These are phyloP conservation scores for Oceanodroma leucorhoa DNA, from an alignment of 2,797 vertebrate genomes.

Conservation along the genomic window DNA sequence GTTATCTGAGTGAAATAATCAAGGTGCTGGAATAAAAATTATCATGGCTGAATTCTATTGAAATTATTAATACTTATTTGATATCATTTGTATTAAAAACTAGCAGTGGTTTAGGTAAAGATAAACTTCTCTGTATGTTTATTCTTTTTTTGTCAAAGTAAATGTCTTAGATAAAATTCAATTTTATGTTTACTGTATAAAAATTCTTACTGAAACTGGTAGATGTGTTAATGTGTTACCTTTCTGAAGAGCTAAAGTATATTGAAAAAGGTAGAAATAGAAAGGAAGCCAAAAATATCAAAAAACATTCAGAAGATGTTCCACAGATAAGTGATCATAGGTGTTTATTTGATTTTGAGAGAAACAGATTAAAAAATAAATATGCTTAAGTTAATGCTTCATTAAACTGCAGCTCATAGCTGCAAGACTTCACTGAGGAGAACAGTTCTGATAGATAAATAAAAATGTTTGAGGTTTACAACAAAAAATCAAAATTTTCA, in stretches of 20 bases:
- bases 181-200: background rate
- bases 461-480: background rate
- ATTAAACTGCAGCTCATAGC: background rate
- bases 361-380: background rate
- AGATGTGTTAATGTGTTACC: background rate
- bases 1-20: conserved; percentile 3
- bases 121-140: background rate
- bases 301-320: background rate
- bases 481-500: background rate
- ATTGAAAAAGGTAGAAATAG: background rate
- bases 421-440: background rate
- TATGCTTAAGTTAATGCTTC: background rate
- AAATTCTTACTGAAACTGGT: background rate
- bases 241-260: background rate
- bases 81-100: background rate
- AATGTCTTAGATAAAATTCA: background rate
- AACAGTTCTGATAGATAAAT: background rate
- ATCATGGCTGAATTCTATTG: background rate
- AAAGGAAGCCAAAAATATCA: fast-evolving
- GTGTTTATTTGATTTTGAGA: background rate
- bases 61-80: background rate
- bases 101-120: background rate
- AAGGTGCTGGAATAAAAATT: background rate
- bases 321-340: background rate
- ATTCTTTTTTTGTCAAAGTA: background rate